Conservation (phyloP, 2,797 vertebrate species). For the Melanotaenia trifasciata region DNA sequence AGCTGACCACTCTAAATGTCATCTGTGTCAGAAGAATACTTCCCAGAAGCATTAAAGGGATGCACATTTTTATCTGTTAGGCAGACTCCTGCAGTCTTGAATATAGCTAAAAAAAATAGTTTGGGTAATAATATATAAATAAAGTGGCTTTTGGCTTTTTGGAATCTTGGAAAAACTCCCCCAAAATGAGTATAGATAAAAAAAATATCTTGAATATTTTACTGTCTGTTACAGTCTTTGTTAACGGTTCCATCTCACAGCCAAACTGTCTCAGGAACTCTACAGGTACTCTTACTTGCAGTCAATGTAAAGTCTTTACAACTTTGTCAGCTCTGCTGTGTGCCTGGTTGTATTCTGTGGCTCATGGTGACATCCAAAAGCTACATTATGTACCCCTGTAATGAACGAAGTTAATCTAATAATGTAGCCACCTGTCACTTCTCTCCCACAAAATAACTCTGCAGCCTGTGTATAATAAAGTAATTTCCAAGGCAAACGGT, state of each 20-base stretch:
- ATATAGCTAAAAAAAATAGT: not conserved
- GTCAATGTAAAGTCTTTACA: slow-evolving; percentile 4
- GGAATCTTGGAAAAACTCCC: slow-evolving; percentile 7
- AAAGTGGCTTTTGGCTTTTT: not conserved
- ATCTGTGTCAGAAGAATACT: not conserved
- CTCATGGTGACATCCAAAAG: slow-evolving; percentile 20
- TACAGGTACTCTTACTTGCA: slow-evolving; percentile 38
- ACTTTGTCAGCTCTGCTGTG: slow-evolving; percentile 21
- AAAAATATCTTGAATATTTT: not conserved
- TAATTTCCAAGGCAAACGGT: slow-evolving; percentile 32
- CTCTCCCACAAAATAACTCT: slow-evolving; percentile 25
- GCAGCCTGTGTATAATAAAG: slow-evolving; percentile 59
- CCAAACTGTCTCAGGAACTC: slow-evolving; percentile 67
- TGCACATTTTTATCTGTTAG: not conserved
- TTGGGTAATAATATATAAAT: not conserved
- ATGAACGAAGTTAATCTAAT: slow-evolving; percentile 17
- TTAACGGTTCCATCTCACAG: slow-evolving; percentile 25
- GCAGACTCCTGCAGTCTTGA: not conserved
- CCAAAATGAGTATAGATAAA: not conserved
- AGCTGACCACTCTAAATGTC: not conserved
- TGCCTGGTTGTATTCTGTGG: slow-evolving; percentile 13
- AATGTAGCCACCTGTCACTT: slow-evolving; percentile 30
- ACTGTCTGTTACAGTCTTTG: not conserved
- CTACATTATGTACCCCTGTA: slow-evolving; percentile 16
- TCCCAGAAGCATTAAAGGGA: not conserved